Evolutionary conservation across 1,140 invertebrate genomes (phyloP).

Genomic region (Caenorhabditis latens): DNA sequence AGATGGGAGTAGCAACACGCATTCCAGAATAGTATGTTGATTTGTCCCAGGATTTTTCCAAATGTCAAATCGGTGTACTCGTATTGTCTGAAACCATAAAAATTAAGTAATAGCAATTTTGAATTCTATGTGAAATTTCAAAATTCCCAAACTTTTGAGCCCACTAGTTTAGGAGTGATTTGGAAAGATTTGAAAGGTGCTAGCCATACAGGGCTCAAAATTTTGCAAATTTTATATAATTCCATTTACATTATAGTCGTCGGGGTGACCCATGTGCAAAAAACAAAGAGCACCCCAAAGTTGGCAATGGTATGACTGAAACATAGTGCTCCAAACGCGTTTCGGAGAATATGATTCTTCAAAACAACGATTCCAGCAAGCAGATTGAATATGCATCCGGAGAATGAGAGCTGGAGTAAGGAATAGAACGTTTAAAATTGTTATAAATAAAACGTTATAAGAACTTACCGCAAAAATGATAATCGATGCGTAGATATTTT

Average conservation of each 20-base stretch:
- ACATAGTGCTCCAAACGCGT: constrained; percentile 16
- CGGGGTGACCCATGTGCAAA: background rate
- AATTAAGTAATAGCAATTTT: no score
- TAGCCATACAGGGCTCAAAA: no score
- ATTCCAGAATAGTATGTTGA: constrained; percentile 57
- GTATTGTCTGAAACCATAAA: background rate
- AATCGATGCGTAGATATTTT: constrained; percentile 37
- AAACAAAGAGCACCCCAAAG: background rate
- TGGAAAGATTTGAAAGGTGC: no score
- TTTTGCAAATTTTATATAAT: no score
- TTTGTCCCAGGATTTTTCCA: constrained; percentile 45
- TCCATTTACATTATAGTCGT: background rate
- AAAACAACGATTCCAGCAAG: background rate
- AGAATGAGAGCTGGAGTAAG: background rate
- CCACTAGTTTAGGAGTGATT: no score
- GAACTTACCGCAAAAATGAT: constrained; percentile 3
- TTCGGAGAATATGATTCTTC: background rate
- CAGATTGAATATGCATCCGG: background rate
- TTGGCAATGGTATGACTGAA: background rate
- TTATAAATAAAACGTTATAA: background rate
- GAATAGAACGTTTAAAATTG: background rate
- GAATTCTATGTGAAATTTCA: background rate
- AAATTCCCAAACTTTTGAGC: background rate
- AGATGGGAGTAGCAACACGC: constrained; percentile 54
- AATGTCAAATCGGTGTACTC: constrained; percentile 37